These are phyloP conservation scores for Puma concolor DNA, from an alignment of 2,113 vertebrate genomes.

Conservation along the genomic window DNA sequence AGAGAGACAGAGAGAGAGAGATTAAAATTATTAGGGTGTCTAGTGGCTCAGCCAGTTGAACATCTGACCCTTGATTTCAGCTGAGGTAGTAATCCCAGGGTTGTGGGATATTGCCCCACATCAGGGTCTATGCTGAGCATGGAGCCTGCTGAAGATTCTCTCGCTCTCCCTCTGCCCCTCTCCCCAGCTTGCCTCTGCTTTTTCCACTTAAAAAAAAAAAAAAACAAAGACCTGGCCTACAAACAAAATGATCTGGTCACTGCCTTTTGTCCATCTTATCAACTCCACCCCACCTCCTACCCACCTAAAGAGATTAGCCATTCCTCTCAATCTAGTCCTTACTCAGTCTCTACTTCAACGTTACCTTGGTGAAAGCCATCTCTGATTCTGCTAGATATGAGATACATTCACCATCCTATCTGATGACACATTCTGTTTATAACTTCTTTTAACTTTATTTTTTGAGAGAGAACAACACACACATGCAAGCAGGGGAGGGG, in stretches of 20 bases:
- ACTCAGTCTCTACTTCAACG: neutral
- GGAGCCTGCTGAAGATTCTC: no score
- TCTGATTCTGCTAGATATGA: neutral
- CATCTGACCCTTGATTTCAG: no score
- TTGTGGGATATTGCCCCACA: no score
- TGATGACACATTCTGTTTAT: neutral
- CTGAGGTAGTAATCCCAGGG: no score
- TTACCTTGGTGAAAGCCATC: neutral
- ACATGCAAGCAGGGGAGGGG: no score
- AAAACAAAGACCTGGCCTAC: neutral
- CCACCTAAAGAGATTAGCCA: neutral
- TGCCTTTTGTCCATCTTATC: neutral
- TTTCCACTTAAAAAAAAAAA: slow-evolving; percentile 5
- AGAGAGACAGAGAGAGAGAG: no score
- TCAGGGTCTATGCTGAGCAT: no score
- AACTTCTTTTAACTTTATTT: neutral
- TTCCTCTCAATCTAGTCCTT: neutral
- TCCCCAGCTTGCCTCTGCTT: no score
- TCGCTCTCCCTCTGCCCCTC: no score
- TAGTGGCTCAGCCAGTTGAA: no score
- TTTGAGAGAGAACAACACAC: no score
- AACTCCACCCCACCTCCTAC: neutral
- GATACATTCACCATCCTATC: neutral
- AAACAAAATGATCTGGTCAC: neutral
- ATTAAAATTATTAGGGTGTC: no score